Base-by-base conservation (phyloP, 2,888 invertebrate species). In the Cremastinae sp. region DNA sequence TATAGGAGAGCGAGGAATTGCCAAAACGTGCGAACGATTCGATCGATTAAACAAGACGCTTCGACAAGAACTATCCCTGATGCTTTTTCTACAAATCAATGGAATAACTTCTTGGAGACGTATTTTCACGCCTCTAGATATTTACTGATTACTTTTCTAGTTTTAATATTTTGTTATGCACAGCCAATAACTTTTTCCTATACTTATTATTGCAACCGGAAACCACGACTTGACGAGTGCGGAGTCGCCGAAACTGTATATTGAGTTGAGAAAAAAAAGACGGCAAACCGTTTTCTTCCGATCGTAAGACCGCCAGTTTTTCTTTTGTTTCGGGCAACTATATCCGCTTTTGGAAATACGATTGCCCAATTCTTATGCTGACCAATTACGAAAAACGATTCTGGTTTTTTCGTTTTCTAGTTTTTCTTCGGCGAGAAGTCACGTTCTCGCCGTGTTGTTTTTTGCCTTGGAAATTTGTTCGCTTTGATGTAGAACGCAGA, bases 231-330 rank as follows among this genome's bases (percentile, higher is more conserved):
- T n/a, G n/a, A n/a, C n/a, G n/a, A n/a, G n/a, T n/a, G n/a, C n/a
- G n/a, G 43, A n/a, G 8, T 5, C 5, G 28, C 28, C 28, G 5
- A 28, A 28, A 28, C 28, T 28, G 2, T 5, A 28, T 28, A 28
- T 64, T 14, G n/a, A 20, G 36, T 36, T 18, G 47, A 41, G 49
- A 62, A 34, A 41, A 58, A 45, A 58, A 8, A 54, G n/a, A n/a
- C n/a, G n/a, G n/a, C 51, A 59, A 53, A 72, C 53, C 62, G 14
- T 45, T 76, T 73, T 64, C 8, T 76, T 68, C 72, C 47, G 45
- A 76, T 64, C 20, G 9, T 9, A 38, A 53, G 10, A 49, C 28
- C 34, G 28, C 49, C 16, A 12, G 41, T 34, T 53, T 43, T 41
- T 18, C 41, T 45, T 45, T 20, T 18, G n/a, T 28, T 2, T 7